Evolutionary conservation across 92 coral and sea anemone genomes (phyloP).

Genomic region (Muricea muricata): DNA sequence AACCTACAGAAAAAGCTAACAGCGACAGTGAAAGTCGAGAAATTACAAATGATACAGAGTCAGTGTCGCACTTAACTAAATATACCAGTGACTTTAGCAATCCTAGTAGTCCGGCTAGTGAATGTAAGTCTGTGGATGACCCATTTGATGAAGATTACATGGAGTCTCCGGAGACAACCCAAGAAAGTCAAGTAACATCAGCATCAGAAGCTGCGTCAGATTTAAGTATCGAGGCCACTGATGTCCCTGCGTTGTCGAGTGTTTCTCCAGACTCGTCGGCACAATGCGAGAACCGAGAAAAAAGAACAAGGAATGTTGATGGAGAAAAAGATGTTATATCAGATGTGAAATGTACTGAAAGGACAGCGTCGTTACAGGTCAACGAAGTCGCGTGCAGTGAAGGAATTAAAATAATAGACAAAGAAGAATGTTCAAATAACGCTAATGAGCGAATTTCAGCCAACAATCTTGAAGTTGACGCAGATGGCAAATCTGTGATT

Average conservation of each 20-base stretch:
- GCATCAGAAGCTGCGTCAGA: constrained; percentile 36
- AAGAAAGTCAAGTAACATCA: constrained; percentile 21
- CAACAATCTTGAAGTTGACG: constrained; percentile 80
- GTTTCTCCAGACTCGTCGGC: background rate
- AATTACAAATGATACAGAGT: background rate
- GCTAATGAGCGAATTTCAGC: constrained; percentile 63
- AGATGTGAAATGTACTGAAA: background rate
- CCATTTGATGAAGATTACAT: constrained; percentile 11
- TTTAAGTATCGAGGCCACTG: constrained; percentile 26
- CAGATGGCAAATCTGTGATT: constrained; percentile 80
- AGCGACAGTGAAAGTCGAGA: constrained; percentile 22
- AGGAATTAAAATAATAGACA: background rate
- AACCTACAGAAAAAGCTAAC: background rate
- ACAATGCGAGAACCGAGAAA: background rate
- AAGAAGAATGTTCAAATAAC: background rate
- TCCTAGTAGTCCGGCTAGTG: constrained; percentile 34
- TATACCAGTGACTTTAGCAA: constrained; percentile 19
- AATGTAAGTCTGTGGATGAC: constrained; percentile 23
- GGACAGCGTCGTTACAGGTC: background rate
- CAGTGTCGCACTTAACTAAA: background rate
- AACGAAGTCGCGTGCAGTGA: background rate
- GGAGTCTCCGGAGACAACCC: constrained; percentile 18
- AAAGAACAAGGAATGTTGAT: background rate
- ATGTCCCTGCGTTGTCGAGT: background rate
- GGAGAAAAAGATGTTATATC: constrained; percentile 4